Base-by-base conservation (phyloP, 2,888 invertebrate genomes). In the Clunio marinus region DNA sequence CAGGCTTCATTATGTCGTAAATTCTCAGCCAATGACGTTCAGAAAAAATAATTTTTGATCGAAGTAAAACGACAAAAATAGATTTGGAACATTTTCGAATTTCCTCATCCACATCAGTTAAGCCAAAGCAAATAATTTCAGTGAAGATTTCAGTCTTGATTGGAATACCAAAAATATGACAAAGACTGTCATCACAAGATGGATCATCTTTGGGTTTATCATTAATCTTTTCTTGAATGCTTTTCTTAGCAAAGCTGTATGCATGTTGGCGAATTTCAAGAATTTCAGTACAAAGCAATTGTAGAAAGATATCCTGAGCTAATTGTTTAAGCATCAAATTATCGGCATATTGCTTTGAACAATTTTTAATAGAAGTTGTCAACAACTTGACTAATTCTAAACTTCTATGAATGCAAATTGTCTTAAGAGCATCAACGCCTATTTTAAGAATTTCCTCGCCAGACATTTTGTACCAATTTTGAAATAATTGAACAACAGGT, bases 391-490 rank as follows among this genome's bases (percentile, higher is more conserved):
- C 27, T 2, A 78, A 55, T 0, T 71, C 68, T 25, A 73, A 66
- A 70, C 75, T 78, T 68, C 74, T 74, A 55, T 77, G 71, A 41
- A 74, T 73, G 15, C 73, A 71, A 27, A 78, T 69, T 1, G 75
- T 73, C 1, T 73, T 55, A 5, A 73, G 71, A 24, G 70, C 70
- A 24, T 69, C 32, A 2, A 22, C 3, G 1, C 73, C 72, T 8
- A 70, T 46, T 7, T 69, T 69, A 7, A 76, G 70, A 2, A 73
- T 70, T 1, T 71, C 58, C 57, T 59, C 68, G 25, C 69, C 72
- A 1, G 24, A 70, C n/a, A 22, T 67, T 7, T 20, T 70, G 1
- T 70, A 66, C 32, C 69, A 71, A 20, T 60, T 60, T 17, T 41
- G 72, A 3, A 75, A 57, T 4, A 74, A 41, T 13, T 72, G 57